Evolutionary conservation across 1,140 invertebrate species (phyloP), one percentile per base, ranked within the genome.

Genomic region (Drosophila triauraria): DNA sequence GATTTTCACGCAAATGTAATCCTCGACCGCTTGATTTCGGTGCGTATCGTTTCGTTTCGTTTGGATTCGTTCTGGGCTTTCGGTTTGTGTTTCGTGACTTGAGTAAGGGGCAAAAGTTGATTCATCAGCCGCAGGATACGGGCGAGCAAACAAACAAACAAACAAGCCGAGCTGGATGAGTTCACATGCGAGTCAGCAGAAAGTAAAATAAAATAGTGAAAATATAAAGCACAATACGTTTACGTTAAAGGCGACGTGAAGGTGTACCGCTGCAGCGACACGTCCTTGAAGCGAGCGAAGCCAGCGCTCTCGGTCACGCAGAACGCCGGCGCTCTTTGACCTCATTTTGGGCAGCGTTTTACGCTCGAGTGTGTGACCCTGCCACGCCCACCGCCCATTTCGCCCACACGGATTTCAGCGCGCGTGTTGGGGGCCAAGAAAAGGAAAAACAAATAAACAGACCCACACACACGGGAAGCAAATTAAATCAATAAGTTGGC

Each of bases 131-230:
- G 78, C 85, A 90, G 85, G 85, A 90, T 75, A 90, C 65, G 44
- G 53, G 40, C 51, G 59, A 42, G 42, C 50, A 75, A 68, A 77
- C 48, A 80, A 58, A 58, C 40, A 77, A 53, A 75, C 59, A 54
- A 48, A n/a, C 62, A 64, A 44, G n/a, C 20, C 20, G 20, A 51
- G 59, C 65, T 59, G 47, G 51, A 40, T 71, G 67, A 59, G 65
- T 53, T 77, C 72, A 67, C 64, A 64, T 56, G 53, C 25, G 70
- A 64, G 13, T 88, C 84, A 88, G 84, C 84, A 81, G 47, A 88
- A 80, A 88, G 88, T 80, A 65, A 87, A 88, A 88, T 80, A 84
- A 87, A 87, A 88, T 88, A 87, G 80, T 83, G 80, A 87, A 87
- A 81, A 90, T 72, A 90, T 88, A 88, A 90, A 81, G 80, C 74